Conservation (phyloP, 2,113 vertebrate genomes). For the Chroicocephalus ridibundus region DNA sequence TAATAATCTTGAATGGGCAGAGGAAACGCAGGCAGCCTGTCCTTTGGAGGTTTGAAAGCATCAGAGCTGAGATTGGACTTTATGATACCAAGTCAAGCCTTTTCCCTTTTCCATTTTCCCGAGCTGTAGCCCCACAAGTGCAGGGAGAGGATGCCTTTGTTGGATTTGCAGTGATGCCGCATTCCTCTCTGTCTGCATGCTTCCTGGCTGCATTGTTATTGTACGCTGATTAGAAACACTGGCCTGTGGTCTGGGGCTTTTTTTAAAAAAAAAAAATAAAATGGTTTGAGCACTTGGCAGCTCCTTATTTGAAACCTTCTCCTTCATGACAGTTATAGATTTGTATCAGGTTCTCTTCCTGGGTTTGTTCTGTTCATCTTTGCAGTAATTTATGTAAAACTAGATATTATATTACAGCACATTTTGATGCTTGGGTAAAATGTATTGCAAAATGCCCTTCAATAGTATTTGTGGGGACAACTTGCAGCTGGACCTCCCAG, state of each 20-base stretch:
- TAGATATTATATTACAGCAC: not conserved
- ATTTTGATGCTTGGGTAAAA: not conserved
- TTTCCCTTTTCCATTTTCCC: not conserved
- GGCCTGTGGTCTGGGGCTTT: not conserved
- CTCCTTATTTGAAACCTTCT: not conserved
- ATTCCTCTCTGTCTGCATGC: not conserved
- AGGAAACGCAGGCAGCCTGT: not conserved
- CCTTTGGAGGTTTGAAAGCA: not conserved
- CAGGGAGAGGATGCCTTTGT: not conserved
- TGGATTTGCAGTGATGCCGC: not conserved
- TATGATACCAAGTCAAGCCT: not conserved
- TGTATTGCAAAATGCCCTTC: not conserved
- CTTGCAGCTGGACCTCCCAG: not conserved
- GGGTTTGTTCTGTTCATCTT: not conserved
- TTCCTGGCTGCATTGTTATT: not conserved
- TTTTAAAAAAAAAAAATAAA: not conserved
- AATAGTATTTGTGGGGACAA: not conserved
- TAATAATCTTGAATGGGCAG: not conserved
- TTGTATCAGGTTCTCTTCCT: not conserved
- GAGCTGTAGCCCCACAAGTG: rapidly evolving
- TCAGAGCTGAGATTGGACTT: not conserved
- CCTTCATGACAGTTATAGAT: not conserved
- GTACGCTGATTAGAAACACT: not conserved
- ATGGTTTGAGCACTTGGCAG: not conserved
- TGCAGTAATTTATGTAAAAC: not conserved